Percentiles rank a stretch among this genome's conserved stretches.
Conservation (phyloP, 1,140 invertebrate species). For the Nilaparvata lugens region DNA sequence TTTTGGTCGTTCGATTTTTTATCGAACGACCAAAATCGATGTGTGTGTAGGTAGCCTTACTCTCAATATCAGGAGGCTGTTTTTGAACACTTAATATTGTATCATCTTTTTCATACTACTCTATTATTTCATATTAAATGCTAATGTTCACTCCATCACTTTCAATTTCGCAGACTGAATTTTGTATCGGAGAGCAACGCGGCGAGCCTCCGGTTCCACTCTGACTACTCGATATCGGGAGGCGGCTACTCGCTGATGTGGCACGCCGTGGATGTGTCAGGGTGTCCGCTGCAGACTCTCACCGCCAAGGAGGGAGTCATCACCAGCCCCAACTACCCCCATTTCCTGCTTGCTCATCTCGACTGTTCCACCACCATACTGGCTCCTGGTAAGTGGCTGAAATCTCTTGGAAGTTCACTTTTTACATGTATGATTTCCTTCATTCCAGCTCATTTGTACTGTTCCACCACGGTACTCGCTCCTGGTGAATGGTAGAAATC, state of each 20-base stretch:
- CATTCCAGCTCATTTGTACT: slow-evolving; percentile 52
- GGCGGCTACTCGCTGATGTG: slow-evolving; percentile 55
- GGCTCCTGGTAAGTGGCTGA: slow-evolving; percentile 42
- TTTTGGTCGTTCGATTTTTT: too few species aligned
- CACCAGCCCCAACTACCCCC: slow-evolving; percentile 55
- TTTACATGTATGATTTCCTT: too few species aligned
- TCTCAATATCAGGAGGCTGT: too few species aligned
- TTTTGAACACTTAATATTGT: too few species aligned
- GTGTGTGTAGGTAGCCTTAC: too few species aligned
- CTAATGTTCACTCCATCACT: too few species aligned
- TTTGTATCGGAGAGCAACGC: slow-evolving; percentile 50
- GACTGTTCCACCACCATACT: slow-evolving; percentile 56
- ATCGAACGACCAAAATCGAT: too few species aligned
- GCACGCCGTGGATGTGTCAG: slow-evolving; percentile 54
- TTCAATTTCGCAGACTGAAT: slow-evolving; percentile 36
- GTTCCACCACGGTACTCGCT: slow-evolving; percentile 52
- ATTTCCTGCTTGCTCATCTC: slow-evolving; percentile 51
- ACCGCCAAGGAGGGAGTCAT: slow-evolving; percentile 48
- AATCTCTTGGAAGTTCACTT: too few species aligned
- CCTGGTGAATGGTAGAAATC: slow-evolving; percentile 39
- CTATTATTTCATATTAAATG: too few species aligned
- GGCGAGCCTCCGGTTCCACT: slow-evolving; percentile 52
- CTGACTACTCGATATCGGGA: slow-evolving; percentile 56
- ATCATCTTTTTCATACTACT: too few species aligned
- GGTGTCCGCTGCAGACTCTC: slow-evolving; percentile 51